Evolutionary conservation across 2,888 invertebrate species (phyloP), one percentile per base, ranked within the genome.

Genomic region (Drosophila aldrichi): DNA sequence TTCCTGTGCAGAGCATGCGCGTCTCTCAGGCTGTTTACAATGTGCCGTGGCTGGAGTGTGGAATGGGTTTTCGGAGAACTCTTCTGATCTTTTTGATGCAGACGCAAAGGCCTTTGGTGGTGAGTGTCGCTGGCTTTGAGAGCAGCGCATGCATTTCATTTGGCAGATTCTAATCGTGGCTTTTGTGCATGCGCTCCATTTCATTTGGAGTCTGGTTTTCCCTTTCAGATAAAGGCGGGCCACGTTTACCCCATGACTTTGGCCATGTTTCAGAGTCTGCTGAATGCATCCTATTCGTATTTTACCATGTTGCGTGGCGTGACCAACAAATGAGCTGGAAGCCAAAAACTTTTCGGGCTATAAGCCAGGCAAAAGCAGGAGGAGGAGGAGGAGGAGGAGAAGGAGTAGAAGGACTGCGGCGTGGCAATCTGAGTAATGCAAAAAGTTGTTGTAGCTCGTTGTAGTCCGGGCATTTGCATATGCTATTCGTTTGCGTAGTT

Each of bases 271-370:
- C 92, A 92, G 77, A 90, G 92, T 44, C 78, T 93, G 51, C 46
- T 92, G 67, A 93, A 92, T 84, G 84, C 88, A 51, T 91, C 92
- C 56, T 92, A 91, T 74, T 89, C 91, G 38, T 92, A 91, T 70
- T 93, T 92, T 68, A 92, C 92, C 44, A 79, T 92, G 73, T 65
- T 93, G 73, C 72, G 79, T 88, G 86, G 91, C 77, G 80, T 91
- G 61, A 81, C 90, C 86, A 82, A 75, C 80, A 85, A 89, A 89
- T 89, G 88, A 89, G 89, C 81, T 76, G 89, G 81, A 78, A 76
- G 81, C 80, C 71, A 61, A 81, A 86, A 80, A 80, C 60, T 58
- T 79, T 81, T 84, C 76, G 76, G 87, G 74, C 71, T 65, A 72
- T 69, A 20, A 51, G 64, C 49, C 43, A 16, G 22, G 12, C 9